Evolutionary conservation across 2,888 invertebrate genomes (phyloP), one percentile per base, ranked within the genome.

Genomic region (Xylota segnis): DNA sequence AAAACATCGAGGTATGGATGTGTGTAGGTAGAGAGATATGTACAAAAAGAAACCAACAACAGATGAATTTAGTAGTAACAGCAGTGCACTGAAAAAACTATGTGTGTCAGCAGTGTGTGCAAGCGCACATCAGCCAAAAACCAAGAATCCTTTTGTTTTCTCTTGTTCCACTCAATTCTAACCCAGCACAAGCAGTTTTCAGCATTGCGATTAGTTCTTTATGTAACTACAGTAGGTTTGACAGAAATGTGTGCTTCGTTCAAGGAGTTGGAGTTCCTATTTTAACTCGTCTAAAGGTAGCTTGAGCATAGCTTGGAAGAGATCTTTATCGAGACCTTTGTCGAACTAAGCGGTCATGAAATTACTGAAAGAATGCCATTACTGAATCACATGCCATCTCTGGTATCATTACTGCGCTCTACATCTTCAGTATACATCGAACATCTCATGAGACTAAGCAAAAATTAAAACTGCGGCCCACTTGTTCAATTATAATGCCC

Each of bases 41-140:
- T 34, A 34, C 7, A 16, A 37, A 27, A 56, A 70, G 6, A 54
- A 68, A 16, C 5, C 29, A 68, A 43, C 27, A 54, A 12, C 54
- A 54, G 71, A 71, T 58, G 58, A 45, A 68, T 71, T 45, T 5
- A 58, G 58, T 12, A 58, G 32, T 29, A 29, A 23, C 37, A 59
- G 6, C 58, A 72, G 14, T 7, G 14, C 7, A 32, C 29, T 59
- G 23, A 43, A 58, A 58, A n/a, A 70, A 70, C 58, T 71, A 47
- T 47, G 71, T 58, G 71, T 56, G 70, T n/a, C n/a, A n/a, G n/a
- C n/a, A n/a, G n/a, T 71, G 5, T 45, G n/a, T 43, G 18, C 5
- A 5, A 14, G 14, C 18, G 34, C 18, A 32, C 23, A 58, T 58
- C 59, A 27, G 43, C 59, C 27, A 16, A 72, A n/a, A 14, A 5